Evolutionary conservation across 1,140 invertebrate genomes (phyloP).

Genomic region (Linepithema humile): DNA sequence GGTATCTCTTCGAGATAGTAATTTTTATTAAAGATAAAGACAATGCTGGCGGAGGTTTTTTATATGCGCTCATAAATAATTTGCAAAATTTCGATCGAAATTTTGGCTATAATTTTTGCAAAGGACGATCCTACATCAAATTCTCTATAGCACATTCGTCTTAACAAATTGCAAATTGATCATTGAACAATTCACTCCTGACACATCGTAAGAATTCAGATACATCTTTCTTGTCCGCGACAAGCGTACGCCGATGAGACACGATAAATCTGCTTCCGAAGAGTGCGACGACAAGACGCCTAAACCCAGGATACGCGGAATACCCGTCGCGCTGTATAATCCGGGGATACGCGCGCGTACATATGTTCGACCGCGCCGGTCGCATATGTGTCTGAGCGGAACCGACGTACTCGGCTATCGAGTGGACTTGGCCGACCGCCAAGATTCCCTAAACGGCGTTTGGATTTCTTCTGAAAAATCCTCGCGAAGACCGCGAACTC

Average conservation of each 20-base stretch:
- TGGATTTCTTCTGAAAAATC: constrained; percentile 77
- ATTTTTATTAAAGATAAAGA: not conserved
- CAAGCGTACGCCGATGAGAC: not conserved
- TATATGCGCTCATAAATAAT: not conserved
- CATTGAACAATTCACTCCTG: not conserved
- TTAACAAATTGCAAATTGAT: no score
- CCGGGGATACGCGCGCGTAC: constrained; percentile 10
- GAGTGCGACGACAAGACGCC: not conserved
- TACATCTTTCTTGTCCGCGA: not conserved
- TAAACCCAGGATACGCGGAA: not conserved
- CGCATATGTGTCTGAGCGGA: constrained; percentile 28
- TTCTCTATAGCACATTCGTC: not conserved
- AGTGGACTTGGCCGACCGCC: constrained; percentile 66
- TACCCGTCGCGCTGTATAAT: not conserved
- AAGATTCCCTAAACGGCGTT: constrained; percentile 83
- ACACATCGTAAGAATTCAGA: not conserved
- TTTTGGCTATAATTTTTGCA: not conserved
- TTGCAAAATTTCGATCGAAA: not conserved
- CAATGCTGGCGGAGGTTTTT: not conserved
- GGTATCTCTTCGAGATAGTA: not conserved
- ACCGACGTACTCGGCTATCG: constrained; percentile 44
- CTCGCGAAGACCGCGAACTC: constrained; percentile 65
- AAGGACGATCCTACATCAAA: no score
- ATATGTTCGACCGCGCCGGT: constrained; percentile 5
- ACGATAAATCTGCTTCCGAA: not conserved